Percentiles rank a stretch among this genome's conserved stretches.
Conservation (phyloP, 2,888 invertebrate genomes). For the Alloscopus bannaensis region DNA sequence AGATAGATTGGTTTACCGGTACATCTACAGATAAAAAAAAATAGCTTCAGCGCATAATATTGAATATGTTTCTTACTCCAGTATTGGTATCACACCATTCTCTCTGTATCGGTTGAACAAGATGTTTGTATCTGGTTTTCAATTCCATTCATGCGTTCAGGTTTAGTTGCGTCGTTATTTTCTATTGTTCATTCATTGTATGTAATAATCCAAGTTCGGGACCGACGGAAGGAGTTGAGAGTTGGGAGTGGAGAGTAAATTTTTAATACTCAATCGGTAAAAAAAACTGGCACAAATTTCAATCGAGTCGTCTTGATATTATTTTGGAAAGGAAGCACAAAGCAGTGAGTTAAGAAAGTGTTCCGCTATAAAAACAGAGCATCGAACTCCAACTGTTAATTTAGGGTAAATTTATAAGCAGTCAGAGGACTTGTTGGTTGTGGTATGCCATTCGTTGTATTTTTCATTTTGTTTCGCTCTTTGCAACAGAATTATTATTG, state of each 20-base stretch:
- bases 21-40: no score
- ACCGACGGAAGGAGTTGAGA: no score
- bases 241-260: slow-evolving; percentile 10
- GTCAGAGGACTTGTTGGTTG: slow-evolving; percentile 39
- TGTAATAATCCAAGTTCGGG: no score
- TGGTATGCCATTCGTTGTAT: slow-evolving; percentile 16
- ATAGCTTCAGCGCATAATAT: no score
- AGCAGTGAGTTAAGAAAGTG: background rate
- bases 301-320: background rate
- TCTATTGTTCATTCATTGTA: background rate
- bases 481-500: no score
- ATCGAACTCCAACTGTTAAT: background rate
- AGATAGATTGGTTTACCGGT: no score
- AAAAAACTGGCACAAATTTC: slow-evolving; percentile 42
- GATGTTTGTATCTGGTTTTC: background rate
- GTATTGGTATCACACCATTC: background rate
- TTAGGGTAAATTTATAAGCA: slow-evolving; percentile 4
- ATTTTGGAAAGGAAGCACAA: background rate
- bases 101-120: background rate
- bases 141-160: slow-evolving; percentile 3
- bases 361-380: background rate
- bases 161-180: background rate
- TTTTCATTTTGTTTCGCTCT: no score
- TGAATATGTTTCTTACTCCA: slow-evolving; percentile 7
- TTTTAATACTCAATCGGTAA: slow-evolving; percentile 53